Base-by-base conservation (phyloP, 2,113 vertebrate genomes). In the Tyrannus savana region DNA sequence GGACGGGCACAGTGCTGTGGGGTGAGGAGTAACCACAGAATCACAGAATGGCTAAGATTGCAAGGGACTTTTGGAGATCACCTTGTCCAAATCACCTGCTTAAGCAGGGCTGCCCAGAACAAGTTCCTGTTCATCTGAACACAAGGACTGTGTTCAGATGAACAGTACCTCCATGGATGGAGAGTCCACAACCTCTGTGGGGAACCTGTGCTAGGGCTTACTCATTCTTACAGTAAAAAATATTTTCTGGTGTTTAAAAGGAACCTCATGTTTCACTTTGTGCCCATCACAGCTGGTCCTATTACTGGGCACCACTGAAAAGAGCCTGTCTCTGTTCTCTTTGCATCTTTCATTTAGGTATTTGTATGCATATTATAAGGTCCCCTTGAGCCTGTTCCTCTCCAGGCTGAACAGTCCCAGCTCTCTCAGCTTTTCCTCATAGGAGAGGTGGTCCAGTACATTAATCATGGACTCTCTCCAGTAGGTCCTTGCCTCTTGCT, bases 131-230 rank as follows among this genome's bases (percentile, higher is more conserved):
- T 37, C 37, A 37, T 37, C 37, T 37, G 37, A 37, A 37, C 37
- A 37, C 37, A 37, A 55, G 19, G 37, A 52, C 50, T 0, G 0
- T 14, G 12, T 47, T 42, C 27, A 31, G 21, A 42, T 18, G 8
- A 76, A 0, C 35, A 37, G 35, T 39, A 23, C 19, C 27, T 73
- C 37, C 19, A n/a, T 6, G 19, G 10, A 62, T 6, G 49, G 16
- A 89, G 41, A 27, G 23, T 68, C 35, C 37, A 31, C 15, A 50
- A 2, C 19, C 7, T 52, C 33, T 13, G 19, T 16, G 30, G 53
- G 16, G 23, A 75, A 19, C 30, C 12, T 33, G 23, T 42, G 14
- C 5, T 46, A 50, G 28, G 6, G 15, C 12, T 64, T 8, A 3
- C 22, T 60, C 18, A 39, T 30, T 30, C 5, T 37, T 3, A 68